Evolutionary conservation across 1,140 invertebrate species (phyloP).

Genomic region (Cardiocondyla obscurior): DNA sequence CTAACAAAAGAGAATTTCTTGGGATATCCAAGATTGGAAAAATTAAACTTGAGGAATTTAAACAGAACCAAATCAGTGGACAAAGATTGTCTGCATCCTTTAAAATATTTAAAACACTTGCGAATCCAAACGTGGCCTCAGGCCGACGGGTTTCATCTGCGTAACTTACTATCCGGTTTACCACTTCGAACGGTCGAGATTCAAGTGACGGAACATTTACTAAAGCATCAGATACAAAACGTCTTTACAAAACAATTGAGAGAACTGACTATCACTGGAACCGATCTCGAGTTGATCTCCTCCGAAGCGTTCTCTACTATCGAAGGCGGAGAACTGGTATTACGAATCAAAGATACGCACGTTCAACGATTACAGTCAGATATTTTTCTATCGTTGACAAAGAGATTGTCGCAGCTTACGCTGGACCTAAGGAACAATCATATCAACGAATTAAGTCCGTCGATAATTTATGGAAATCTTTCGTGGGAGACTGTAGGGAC

Average conservation of each 20-base stretch:
- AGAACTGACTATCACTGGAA: conserved; percentile 91
- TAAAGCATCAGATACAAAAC: conserved; percentile 89
- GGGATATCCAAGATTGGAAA: conserved; percentile 82
- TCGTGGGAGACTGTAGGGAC: conserved; percentile 93
- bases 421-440: conserved; percentile 93
- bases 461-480: conserved; percentile 93
- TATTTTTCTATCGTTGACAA: conserved; percentile 90
- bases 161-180: conserved; percentile 85
- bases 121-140: conserved; percentile 88
- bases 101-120: conserved; percentile 86
- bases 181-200: conserved; percentile 87
- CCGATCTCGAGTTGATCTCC: conserved; percentile 87
- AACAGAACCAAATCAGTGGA: conserved; percentile 84
- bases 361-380: conserved; percentile 90
- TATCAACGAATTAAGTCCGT: conserved; percentile 90
- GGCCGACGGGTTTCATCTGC: conserved; percentile 87
- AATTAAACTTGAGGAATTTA: conserved; percentile 81
- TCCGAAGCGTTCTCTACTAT: conserved; percentile 88
- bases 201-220: conserved; percentile 88
- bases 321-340: conserved; percentile 88
- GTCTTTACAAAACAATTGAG: conserved; percentile 90
- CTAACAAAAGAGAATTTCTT: conserved; percentile 85
- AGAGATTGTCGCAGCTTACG: conserved; percentile 89
- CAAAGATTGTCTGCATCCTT: conserved; percentile 86
- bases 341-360: conserved; percentile 90